Percentiles rank a stretch among this genome's conserved stretches.
phyloP scores from a whole-genome alignment of 1,140 invertebrate species.

The Sycophaga agraensis region DNA sequence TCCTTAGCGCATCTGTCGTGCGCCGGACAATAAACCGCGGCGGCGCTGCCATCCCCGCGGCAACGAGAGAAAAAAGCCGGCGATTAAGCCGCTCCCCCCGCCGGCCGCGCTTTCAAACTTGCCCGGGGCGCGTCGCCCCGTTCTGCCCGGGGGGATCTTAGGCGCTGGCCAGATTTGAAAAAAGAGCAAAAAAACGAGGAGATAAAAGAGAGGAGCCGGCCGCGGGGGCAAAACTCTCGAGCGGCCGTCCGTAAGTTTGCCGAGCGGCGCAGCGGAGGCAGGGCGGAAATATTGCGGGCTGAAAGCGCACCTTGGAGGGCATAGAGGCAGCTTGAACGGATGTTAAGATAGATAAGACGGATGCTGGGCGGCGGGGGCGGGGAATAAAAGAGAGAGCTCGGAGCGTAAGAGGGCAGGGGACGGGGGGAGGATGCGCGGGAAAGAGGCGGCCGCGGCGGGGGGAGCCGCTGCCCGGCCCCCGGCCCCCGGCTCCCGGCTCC shows the following conservation, averaged over 20 bases:
- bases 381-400: conserved; percentile 19
- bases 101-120: not conserved
- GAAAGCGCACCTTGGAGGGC: conserved; percentile 10
- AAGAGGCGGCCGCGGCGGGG: no score
- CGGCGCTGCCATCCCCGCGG: not conserved
- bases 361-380: not conserved
- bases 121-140: no score
- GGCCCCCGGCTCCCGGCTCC: no score
- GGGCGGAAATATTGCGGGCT: conserved; percentile 26
- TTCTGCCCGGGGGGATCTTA: no score
- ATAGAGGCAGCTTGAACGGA: not conserved
- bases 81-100: conserved; percentile 10
- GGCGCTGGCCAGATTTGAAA: no score
- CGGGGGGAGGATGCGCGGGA: not conserved
- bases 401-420: not conserved
- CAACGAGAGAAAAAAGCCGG: not conserved
- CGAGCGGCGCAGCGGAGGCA: conserved; percentile 11
- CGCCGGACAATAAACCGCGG: conserved; percentile 5
- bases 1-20: not conserved
- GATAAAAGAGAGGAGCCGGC: no score
- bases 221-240: no score
- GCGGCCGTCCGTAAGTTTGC: not conserved
- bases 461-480: no score
- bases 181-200: no score
- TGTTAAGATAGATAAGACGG: no score